Evolutionary conservation across 2,888 invertebrate species (phyloP), one percentile per base, ranked within the genome.

Genomic region (Escarpia spicata): DNA sequence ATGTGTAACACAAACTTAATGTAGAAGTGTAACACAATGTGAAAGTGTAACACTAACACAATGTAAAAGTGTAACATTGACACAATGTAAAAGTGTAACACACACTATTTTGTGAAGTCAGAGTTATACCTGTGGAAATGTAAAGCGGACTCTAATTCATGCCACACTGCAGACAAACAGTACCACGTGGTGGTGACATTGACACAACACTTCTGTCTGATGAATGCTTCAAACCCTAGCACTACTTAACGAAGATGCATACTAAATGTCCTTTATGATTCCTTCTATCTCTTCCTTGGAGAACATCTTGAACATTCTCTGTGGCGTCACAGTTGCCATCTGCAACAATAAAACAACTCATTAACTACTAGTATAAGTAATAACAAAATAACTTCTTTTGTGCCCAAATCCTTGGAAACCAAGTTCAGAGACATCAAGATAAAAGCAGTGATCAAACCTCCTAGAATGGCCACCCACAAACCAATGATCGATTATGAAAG

Each of bases 241-340:
- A 15, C 60, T 60, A 60, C 60, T 60, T 19, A 60, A 60, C 26
- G 52, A 75, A 75, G 75, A 26, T 26, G 75, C 75, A 75, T 26
- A 75, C 75, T 93, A 96, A 89, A 96, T 95, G 93, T 96, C 96
- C 93, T 96, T 96, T 92, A 99, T 98, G 96, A 98, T 98, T 97
- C 98, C 98, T 95, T 99, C 98, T 0, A 99, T 98, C 96, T 99
- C 98, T 94, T 98, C 98, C 96, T 98, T 98, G 3, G 98, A 97
- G 96, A 98, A 98, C 98, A 99, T 98, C 95, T 98, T 98, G 97
- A 99, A 99, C 95, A 98, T 97, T 75, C 97, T 97, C 43, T 97
- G 97, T 0, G 98, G 98, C 0, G 98, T 99, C 97, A 99, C 98
- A 75, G 98, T 98, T 96, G 99, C 98, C 94, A 99, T 96, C 97